Evolutionary conservation across 2,113 vertebrate genomes (phyloP), one percentile per base, ranked within the genome.

Genomic region (Glaucidium brasilianum): DNA sequence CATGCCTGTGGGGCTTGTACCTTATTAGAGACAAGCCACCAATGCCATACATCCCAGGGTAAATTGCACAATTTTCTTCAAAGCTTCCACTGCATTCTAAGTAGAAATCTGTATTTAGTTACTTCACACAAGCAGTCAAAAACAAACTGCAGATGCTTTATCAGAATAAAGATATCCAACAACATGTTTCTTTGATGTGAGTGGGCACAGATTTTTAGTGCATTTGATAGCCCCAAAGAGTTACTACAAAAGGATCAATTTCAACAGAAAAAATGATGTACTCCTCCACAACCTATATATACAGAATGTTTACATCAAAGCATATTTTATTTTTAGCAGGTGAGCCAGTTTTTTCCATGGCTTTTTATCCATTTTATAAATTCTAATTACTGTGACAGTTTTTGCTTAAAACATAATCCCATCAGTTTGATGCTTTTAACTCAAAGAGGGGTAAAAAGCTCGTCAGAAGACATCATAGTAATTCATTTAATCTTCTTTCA

Each of bases 381-480:
- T 68, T 92, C 22, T 73, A 76, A 76, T 76, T 68, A 77, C 90
- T 82, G 20, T 49, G 60, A 91, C 66, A 81, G 64, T 37, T 89
- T 78, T 75, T 75, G 68, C 60, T 74, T 87, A 75, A 84, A 92
- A 85, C 47, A 63, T 23, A 86, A 62, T 34, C 60, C 47, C 68
- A 71, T 59, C 72, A 71, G 41, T 80, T 74, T 83, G 56, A 91
- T n/a, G 52, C 21, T 71, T 23, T 9, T 80, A 75, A 94, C 35
- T 86, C 83, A 80, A 55, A 89, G 58, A 86, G 35, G n/a, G 12
- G 41, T 13, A 90, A 85, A 69, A 62, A 63, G 25, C 64, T 75
- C 91, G 79, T 94, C 88, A 96, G 49, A 86, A 89, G 25, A 34
- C 20, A 85, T 50, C 53, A 84, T 84, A 76, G 49, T 18, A 50